Evolutionary conservation across 2,797 vertebrate species (phyloP), one percentile per base, ranked within the genome.

Genomic region (Acanthurus tractus): DNA sequence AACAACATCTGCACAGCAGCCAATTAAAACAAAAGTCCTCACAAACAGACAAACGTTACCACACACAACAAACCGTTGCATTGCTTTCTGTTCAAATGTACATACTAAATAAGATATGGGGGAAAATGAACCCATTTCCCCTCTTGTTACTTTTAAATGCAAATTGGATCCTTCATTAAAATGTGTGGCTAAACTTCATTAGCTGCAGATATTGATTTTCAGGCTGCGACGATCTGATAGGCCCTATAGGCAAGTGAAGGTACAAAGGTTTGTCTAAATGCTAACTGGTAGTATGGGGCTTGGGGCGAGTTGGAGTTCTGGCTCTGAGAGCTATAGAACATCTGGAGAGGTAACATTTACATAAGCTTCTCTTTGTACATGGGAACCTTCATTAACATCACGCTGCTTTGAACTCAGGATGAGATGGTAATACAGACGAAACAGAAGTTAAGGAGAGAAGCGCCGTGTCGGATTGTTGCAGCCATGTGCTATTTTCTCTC

Each of bases 181-280:
- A 95, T 86, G 88, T 86, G 79, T 84, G 91, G 89, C 77, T 86
- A 94, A 94, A 94, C 90, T 94, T 95, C 93, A 94, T 96, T 94
- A 95, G 89, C 86, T 75, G 92, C 89, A 88, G 88, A 91, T 92
- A 93, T 94, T 95, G 93, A 95, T 94, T 95, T 94, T 93, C 77
- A 74, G 88, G 66, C 87, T 73, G 82, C 64, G 82, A 82, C 84
- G 78, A 82, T 86, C 86, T 91, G 89, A 93, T 90, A 90, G 88
- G 82, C 89, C 94, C 94, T 87, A 90, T 90, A 87, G 94, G 94
- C 93, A 91, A 88, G 85, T 67, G 89, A 91, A 91, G 93, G 93
- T 94, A 93, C 94, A 94, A 94, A 95, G 94, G 94, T 95, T 95
- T 95, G 92, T 95, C 93, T 93, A 93, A 93, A 94, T 92, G 92